Evolutionary conservation across 2,888 invertebrate genomes (phyloP), one percentile per base, ranked within the genome.

Genomic region (Dyspetes luteomarginatus): DNA sequence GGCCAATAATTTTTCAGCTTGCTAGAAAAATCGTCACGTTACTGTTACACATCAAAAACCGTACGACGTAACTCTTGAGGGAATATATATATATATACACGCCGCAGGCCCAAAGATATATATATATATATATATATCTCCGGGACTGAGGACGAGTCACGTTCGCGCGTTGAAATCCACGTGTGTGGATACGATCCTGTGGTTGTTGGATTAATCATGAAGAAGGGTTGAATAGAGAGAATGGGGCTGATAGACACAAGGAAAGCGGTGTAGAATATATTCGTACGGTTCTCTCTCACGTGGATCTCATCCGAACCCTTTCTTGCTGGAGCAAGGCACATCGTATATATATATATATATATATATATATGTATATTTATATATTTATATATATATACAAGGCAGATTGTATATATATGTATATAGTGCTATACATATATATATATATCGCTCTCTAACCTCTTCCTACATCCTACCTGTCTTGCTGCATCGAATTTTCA

Each of bases 131-230:
- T 83, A 84, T 26, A 80, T 83, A 85, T 87, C 89, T 83, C 72
- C 71, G 68, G 68, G 30, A 78, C 68, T 24, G 24, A 62, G 71
- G 65, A 50, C 69, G 82, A 88, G 89, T 90, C 89, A 89, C 88
- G 89, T 88, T 85, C 85, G 48, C 73, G 74, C 73, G 64, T 78
- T 78, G 26, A 74, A 69, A 73, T 79, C 81, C 76, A 83, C 73
- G 75, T 68, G 79, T 65, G 74, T 67, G 75, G 50, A 68, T 55
- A 69, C 28, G 50, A 22, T 75, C 60, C 69, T 81, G 81, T 68
- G 83, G 83, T 78, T 65, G 81, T 81, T 74, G 78, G 81, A 81
- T 73, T 82, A 72, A 79, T 73, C 62, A 48, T 73, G 64, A 69
- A 50, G 58, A 58, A 69, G 76, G 68, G 73, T 71, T 62, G 26